phyloP scores from a whole-genome alignment of 2,888 invertebrate species.

The Pelosia muscerda region DNA sequence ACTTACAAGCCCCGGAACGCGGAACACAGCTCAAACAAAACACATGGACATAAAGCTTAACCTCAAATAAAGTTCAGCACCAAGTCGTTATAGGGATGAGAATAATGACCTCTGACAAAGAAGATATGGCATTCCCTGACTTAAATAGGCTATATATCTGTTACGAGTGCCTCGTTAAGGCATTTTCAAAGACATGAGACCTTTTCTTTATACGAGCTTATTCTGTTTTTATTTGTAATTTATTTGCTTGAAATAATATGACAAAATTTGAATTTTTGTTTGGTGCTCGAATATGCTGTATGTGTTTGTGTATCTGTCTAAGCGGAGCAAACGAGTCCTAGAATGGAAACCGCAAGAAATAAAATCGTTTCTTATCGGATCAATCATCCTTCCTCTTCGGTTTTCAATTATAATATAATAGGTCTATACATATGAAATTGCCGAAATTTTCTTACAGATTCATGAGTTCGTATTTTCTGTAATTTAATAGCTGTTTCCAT shows the following conservation, averaged over 20 bases:
- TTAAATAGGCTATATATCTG: slow-evolving; percentile 37
- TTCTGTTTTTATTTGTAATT: slow-evolving; percentile 19
- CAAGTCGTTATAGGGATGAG: slow-evolving; percentile 26
- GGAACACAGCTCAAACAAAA: slow-evolving; percentile 1
- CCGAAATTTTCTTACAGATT: too few species aligned
- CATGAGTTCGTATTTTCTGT: too few species aligned
- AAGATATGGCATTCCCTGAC: slow-evolving; percentile 12
- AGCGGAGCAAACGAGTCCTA: too few species aligned
- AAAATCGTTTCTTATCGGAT: too few species aligned
- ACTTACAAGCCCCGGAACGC: neutral
- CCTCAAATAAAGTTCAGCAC: slow-evolving; percentile 16
- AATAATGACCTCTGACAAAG: slow-evolving; percentile 31
- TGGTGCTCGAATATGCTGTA: too few species aligned
- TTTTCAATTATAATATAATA: too few species aligned
- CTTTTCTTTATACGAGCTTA: slow-evolving; percentile 22
- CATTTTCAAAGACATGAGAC: slow-evolving; percentile 14
- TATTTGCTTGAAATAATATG: slow-evolving; percentile 9
- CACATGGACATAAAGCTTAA: slow-evolving; percentile 14
- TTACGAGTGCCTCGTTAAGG: slow-evolving; percentile 35
- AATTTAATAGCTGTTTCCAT: too few species aligned
- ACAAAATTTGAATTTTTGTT: slow-evolving; percentile 6
- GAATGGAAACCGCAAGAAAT: too few species aligned
- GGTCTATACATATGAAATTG: too few species aligned
- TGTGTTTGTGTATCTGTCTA: too few species aligned
- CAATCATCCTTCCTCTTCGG: too few species aligned